Percentiles rank a stretch among this genome's conserved stretches.
Conservation (phyloP, 2,888 invertebrate genomes). For the Phymatocera aterrima region DNA sequence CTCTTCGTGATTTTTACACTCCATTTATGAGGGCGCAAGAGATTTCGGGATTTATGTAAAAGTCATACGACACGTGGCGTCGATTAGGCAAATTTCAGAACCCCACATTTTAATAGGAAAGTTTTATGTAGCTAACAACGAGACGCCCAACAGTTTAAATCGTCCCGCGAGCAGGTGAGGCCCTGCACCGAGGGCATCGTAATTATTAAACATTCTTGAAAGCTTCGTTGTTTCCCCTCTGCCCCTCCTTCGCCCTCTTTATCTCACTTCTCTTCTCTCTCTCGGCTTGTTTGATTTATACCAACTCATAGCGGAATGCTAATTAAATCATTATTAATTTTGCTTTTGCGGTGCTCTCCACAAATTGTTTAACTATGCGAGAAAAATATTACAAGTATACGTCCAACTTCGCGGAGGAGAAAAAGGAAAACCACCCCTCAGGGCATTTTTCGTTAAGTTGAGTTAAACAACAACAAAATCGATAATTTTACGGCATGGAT, state of each 20-base stretch:
- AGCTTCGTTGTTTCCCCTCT: slow-evolving; percentile 55
- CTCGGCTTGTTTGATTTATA: slow-evolving; percentile 60
- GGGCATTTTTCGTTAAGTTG: background rate
- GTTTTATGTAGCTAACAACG: slow-evolving; percentile 20
- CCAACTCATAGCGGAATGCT: slow-evolving; percentile 67
- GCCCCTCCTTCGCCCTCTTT: slow-evolving; percentile 54
- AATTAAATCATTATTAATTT: slow-evolving; percentile 74
- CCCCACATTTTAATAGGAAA: slow-evolving; percentile 39
- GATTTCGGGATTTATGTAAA: slow-evolving; percentile 17
- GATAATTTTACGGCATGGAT: background rate
- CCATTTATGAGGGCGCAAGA: background rate
- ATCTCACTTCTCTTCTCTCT: slow-evolving; percentile 49
- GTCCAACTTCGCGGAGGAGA: background rate
- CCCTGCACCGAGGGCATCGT: slow-evolving; percentile 46
- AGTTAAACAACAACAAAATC: background rate
- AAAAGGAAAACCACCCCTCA: background rate
- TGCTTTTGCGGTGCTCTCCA: slow-evolving; percentile 53
- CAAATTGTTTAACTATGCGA: slow-evolving; percentile 33
- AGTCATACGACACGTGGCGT: slow-evolving; percentile 48
- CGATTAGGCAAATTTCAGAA: slow-evolving; percentile 55
- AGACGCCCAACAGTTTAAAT: slow-evolving; percentile 29
- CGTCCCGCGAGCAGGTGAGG: slow-evolving; percentile 37
- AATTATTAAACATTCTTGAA: slow-evolving; percentile 70
- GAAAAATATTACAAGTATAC: slow-evolving; percentile 12
- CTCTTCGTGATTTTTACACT: background rate